Percentiles rank a stretch among this genome's conserved stretches.
Conservation (phyloP, 1,140 invertebrate genomes). For the Drosophila seguyi region DNA sequence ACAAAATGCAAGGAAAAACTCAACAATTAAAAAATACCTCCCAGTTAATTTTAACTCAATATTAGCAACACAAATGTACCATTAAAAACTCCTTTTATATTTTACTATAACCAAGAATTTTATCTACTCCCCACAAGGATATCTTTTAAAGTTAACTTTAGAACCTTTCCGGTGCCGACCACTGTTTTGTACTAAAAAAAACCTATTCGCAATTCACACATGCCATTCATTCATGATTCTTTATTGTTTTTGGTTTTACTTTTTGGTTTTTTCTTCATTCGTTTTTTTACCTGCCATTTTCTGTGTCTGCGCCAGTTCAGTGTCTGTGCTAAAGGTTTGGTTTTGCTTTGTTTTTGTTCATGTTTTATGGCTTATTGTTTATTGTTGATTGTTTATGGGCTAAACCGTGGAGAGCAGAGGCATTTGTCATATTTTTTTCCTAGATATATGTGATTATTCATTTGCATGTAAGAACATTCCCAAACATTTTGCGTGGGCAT, state of each 20-base stretch:
- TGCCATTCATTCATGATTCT: conserved; percentile 35
- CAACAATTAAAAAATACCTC: neutral
- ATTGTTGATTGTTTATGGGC: conserved; percentile 49
- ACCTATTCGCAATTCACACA: conserved; percentile 28
- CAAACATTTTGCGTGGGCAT: conserved; percentile 68
- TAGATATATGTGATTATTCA: conserved; percentile 49
- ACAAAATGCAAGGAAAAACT: neutral
- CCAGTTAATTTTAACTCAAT: too few species aligned
- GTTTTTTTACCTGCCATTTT: conserved; percentile 35
- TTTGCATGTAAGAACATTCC: conserved; percentile 64
- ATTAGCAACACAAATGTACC: neutral
- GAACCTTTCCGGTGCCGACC: neutral
- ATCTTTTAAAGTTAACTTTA: neutral
- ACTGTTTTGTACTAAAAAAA: conserved; percentile 13
- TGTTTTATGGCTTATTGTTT: conserved; percentile 76
- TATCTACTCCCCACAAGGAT: too few species aligned
- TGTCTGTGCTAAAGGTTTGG: conserved; percentile 8
- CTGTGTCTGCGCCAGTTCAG: conserved; percentile 12
- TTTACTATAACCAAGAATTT: neutral
- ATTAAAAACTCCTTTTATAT: neutral
- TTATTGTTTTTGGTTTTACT: conserved; percentile 30
- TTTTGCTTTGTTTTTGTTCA: conserved; percentile 63
- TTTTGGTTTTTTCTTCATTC: conserved; percentile 17
- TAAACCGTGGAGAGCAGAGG: conserved; percentile 7
- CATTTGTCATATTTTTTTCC: conserved; percentile 53